Evolutionary conservation across 2,888 invertebrate genomes (phyloP).

Genomic region (Stenotaenia linearis): DNA sequence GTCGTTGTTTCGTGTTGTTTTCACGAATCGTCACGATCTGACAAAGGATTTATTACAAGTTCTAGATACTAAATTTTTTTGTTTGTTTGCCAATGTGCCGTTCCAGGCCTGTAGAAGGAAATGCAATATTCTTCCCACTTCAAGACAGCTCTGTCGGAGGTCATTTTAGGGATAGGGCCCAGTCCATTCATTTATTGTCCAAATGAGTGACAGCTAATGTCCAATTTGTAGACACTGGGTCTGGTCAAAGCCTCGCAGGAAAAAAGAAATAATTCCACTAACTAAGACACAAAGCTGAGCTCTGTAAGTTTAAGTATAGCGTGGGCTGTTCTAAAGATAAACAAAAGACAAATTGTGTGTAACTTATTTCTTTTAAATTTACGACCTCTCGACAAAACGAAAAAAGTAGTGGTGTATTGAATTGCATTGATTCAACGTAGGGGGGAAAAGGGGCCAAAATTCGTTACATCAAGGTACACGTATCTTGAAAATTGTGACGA

Average conservation of each 20-base stretch:
- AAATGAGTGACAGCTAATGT: conserved; percentile 20
- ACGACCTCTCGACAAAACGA: neutral
- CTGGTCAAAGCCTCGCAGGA: neutral
- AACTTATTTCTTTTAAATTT: neutral
- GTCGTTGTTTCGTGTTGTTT: conserved; percentile 17
- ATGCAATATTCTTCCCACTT: neutral
- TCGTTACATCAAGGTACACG: neutral
- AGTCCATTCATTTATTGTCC: conserved; percentile 24
- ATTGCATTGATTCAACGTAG: neutral
- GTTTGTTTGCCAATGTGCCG: neutral
- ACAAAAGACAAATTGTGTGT: conserved; percentile 2
- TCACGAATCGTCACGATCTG: neutral
- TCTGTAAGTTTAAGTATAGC: neutral
- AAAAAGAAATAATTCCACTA: neutral
- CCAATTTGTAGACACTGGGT: neutral
- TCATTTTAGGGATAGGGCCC: neutral
- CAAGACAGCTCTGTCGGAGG: neutral
- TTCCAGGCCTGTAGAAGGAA: neutral
- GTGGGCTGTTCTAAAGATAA: neutral
- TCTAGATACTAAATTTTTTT: neutral
- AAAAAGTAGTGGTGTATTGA: neutral
- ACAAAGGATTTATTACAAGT: neutral
- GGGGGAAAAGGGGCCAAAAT: neutral
- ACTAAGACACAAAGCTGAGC: neutral
- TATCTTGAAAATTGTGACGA: conserved; percentile 14